Conservation (phyloP, 2,797 vertebrate genomes). For the Natrix natrix region DNA sequence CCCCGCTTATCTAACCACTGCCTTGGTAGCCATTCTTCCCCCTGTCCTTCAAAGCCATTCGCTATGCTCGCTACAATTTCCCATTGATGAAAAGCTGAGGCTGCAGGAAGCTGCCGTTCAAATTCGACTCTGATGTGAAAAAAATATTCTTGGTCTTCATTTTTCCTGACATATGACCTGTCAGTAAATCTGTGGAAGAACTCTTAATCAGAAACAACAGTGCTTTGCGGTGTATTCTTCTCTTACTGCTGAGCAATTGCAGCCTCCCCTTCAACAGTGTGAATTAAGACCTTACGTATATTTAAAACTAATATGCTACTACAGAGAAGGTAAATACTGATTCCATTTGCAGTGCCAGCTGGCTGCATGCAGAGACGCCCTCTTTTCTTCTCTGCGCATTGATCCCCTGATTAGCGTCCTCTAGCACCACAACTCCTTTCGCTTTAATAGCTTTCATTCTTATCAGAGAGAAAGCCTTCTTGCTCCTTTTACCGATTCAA, state of each 20-base stretch:
- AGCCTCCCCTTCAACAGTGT: background rate
- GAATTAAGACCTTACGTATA: background rate
- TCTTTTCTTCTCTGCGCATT: background rate
- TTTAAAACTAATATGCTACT: background rate
- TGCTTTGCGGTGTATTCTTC: background rate
- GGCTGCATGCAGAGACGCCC: background rate
- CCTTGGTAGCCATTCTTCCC: background rate
- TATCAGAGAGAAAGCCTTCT: background rate
- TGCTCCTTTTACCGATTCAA: background rate
- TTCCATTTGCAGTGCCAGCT: background rate
- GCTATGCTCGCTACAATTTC: background rate
- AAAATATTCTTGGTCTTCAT: background rate
- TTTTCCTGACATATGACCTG: background rate
- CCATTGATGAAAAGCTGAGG: background rate
- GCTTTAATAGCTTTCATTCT: background rate
- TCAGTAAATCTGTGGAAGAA: background rate
- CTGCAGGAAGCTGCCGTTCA: background rate
- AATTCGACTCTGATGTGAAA: background rate
- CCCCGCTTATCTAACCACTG: background rate
- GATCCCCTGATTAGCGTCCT: background rate
- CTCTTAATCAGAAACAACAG: background rate
- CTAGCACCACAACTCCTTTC: background rate
- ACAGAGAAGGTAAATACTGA: background rate
- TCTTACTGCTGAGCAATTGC: background rate
- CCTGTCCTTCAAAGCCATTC: background rate